Base-by-base conservation (phyloP, 92 coral and sea anemone species). In the Nematostella vectensis region DNA sequence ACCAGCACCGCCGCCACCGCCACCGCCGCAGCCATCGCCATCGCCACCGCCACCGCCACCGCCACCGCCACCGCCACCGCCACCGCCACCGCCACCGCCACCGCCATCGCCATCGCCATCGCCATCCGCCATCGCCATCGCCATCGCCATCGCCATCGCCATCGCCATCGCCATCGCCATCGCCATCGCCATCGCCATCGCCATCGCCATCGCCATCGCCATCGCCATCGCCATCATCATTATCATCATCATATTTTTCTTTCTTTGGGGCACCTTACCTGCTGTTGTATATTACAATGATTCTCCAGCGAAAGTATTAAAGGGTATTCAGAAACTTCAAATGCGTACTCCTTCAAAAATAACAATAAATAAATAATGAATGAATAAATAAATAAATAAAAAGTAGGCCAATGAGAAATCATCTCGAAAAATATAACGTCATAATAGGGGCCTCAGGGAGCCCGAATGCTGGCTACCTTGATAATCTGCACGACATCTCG, bases 401-500 rank as follows among this genome's bases (percentile, higher is more conserved):
- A 6, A 33, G 40, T 33, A 6, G 15, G 40, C 40, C 40, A 33
- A 33, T 33, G 8, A 33, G 8, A 33, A 33, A 15, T 15, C 40
- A 33, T 6, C 8, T 33, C 6, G 15, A 33, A 33, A 6, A 33
- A 6, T 33, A 33, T 33, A 6, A 33, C 40, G 40, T 33, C 8
- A 15, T 33, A 15, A n/a, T n/a, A n/a, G n/a, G n/a, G n/a, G n/a
- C n/a, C n/a, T n/a, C n/a, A n/a, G 40, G 15, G 15, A 33, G 15
- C 6, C 40, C 6, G 15, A 33, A 33, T 33, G 40, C 15, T 33
- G 6, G 40, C 6, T 63, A 85, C 95, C 66, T 63, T 85, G 21
- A 85, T 85, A 33, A 85, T 83, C 70, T 80, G 95, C 12, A 85
- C 84, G 3, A 85, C 95, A 68, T 85, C 88, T 58, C 95, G 68